These are phyloP conservation scores for Mechanitis messenoides DNA, from an alignment of 2,888 invertebrate species.

Conservation along the genomic window DNA sequence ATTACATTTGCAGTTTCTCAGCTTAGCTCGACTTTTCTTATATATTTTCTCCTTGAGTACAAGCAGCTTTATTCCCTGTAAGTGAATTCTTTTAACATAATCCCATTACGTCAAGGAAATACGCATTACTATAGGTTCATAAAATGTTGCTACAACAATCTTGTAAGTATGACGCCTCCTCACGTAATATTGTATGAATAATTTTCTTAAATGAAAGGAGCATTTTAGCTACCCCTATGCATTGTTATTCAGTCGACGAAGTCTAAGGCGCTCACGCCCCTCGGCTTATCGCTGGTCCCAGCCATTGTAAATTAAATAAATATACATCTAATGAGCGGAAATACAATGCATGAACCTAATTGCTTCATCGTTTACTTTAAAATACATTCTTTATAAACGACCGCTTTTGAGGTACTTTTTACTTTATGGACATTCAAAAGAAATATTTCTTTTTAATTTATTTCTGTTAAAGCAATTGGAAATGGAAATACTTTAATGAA, in stretches of 20 bases:
- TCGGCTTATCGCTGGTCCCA: conserved; percentile 71
- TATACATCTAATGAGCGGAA: conserved; percentile 75
- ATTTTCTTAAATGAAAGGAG: conserved; percentile 41
- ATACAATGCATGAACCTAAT: conserved; percentile 74
- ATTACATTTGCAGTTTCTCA: conserved; percentile 44
- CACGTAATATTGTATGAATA: conserved; percentile 38
- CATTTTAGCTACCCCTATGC: conserved; percentile 61
- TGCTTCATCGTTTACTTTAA: conserved; percentile 58
- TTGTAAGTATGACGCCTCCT: conserved; percentile 10
- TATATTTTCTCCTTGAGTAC: conserved; percentile 38
- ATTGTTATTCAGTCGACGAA: conserved; percentile 73
- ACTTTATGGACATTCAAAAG: conserved; percentile 15
- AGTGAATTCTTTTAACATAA: conserved; percentile 44
- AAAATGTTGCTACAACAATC: conserved; percentile 42
- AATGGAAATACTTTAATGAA: conserved; percentile 19
- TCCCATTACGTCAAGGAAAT: conserved; percentile 41
- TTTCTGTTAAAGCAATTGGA: conserved; percentile 13
- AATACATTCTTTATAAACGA: conserved; percentile 11
- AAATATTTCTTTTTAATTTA: conserved; percentile 23
- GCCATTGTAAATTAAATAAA: conserved; percentile 76
- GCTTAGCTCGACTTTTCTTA: conserved; percentile 34
- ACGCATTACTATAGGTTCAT: conserved; percentile 33
- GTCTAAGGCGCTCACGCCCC: conserved; percentile 66
- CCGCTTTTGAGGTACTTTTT: conserved; percentile 14
- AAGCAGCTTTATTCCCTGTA: conserved; percentile 37